Conservation (phyloP, 2,888 invertebrate genomes). For the Augiades crinisus region DNA sequence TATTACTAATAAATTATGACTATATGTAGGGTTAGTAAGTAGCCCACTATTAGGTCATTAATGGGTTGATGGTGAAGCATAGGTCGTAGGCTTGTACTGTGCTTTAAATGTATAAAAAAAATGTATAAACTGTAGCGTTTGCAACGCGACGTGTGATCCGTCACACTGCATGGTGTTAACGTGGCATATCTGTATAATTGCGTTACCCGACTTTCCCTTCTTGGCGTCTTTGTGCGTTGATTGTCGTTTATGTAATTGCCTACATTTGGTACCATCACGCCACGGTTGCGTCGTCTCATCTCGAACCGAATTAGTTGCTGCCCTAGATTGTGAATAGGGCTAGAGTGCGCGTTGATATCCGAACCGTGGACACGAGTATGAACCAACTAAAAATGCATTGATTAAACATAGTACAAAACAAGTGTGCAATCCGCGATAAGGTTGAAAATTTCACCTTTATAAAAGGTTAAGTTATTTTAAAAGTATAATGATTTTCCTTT, state of each 20-base stretch:
- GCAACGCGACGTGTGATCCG: conserved; percentile 40
- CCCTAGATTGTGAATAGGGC: not conserved
- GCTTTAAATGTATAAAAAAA: too few species aligned
- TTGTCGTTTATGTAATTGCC: conserved; percentile 76
- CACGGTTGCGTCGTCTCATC: conserved; percentile 44
- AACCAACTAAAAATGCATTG: not conserved
- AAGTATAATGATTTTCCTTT: too few species aligned
- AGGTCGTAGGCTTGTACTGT: too few species aligned
- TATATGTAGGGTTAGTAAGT: too few species aligned
- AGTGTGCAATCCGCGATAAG: too few species aligned
- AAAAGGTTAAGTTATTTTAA: too few species aligned
- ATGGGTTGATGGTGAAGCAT: too few species aligned
- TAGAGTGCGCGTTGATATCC: not conserved
- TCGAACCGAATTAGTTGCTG: conserved; percentile 53
- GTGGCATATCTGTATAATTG: conserved; percentile 68
- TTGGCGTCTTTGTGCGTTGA: conserved; percentile 65
- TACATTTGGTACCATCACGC: conserved; percentile 56
- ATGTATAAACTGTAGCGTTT: conserved; percentile 39
- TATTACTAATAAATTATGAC: too few species aligned
- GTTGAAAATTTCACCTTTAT: too few species aligned
- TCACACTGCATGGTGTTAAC: conserved; percentile 47
- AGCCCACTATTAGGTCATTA: too few species aligned
- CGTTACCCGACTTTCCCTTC: conserved; percentile 68
- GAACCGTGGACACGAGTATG: not conserved
- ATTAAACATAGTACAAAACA: too few species aligned